phyloP scores from a whole-genome alignment of 1,140 invertebrate genomes.

The Camponotus vicinus region DNA sequence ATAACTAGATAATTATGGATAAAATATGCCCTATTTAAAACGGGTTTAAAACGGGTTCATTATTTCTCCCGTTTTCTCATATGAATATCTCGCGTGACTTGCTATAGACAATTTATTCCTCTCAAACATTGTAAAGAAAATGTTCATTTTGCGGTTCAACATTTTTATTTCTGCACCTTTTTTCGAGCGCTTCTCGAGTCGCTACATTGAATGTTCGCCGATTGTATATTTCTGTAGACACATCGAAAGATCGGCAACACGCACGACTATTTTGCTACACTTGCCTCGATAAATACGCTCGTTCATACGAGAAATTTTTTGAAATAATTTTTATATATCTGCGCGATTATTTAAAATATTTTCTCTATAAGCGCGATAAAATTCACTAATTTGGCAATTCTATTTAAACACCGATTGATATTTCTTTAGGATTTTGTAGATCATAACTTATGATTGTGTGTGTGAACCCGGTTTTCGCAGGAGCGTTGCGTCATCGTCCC shows the following conservation, averaged over 20 bases:
- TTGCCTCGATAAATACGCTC: neutral
- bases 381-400: neutral
- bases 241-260: neutral
- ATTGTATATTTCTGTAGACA: neutral
- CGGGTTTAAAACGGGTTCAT: neutral
- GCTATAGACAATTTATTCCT: neutral
- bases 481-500: constrained; percentile 37
- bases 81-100: neutral
- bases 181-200: neutral
- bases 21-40: neutral
- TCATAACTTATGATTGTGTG: neutral
- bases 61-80: neutral
- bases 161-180: neutral
- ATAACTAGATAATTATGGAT: neutral
- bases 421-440: neutral
- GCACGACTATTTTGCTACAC: neutral
- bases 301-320: neutral
- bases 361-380: neutral
- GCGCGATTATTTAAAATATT: neutral
- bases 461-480: constrained; percentile 9
- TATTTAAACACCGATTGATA: neutral
- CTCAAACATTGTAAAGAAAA: constrained; percentile 11
- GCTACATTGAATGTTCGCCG: neutral
- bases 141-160: neutral
- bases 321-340: neutral